phyloP scores from a whole-genome alignment of 2,113 vertebrate genomes.

The Phylloscopus trochiloides region DNA sequence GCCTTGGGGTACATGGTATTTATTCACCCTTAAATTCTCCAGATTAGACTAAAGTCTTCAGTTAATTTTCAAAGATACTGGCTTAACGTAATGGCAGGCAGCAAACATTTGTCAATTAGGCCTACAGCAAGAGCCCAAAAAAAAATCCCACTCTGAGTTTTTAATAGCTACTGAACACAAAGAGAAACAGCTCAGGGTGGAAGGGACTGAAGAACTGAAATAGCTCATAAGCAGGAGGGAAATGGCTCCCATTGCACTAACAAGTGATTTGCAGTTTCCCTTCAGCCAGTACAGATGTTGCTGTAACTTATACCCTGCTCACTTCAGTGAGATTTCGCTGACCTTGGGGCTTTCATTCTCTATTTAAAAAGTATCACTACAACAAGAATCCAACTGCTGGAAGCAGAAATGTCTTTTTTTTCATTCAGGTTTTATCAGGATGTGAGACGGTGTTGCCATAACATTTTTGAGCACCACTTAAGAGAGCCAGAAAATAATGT shows the following conservation, averaged over 20 bases:
- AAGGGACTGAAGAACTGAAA: not conserved
- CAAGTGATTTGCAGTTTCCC: not conserved
- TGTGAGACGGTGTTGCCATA: not conserved
- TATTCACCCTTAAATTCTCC: not conserved
- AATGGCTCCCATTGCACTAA: not conserved
- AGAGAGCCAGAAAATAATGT: not conserved
- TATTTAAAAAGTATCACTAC: not conserved
- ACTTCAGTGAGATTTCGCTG: not conserved
- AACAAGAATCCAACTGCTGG: not conserved
- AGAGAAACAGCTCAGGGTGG: not conserved
- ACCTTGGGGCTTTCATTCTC: not conserved
- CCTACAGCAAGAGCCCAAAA: not conserved
- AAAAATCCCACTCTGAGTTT: not conserved
- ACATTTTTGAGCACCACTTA: not conserved
- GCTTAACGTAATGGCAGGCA: not conserved
- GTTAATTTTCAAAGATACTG: not conserved
- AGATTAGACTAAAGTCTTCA: not conserved
- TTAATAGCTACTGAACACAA: slow-evolving; percentile 19
- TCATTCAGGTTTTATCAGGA: not conserved
- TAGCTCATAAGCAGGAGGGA: not conserved
- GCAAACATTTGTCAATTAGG: not conserved
- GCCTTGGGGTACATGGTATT: not conserved
- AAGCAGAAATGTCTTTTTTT: not conserved
- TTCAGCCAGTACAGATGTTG: not conserved
- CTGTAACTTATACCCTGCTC: not conserved